These are phyloP conservation scores for Benitochromis conjunctus DNA, from an alignment of 2,113 vertebrate species.

Conservation along the genomic window DNA sequence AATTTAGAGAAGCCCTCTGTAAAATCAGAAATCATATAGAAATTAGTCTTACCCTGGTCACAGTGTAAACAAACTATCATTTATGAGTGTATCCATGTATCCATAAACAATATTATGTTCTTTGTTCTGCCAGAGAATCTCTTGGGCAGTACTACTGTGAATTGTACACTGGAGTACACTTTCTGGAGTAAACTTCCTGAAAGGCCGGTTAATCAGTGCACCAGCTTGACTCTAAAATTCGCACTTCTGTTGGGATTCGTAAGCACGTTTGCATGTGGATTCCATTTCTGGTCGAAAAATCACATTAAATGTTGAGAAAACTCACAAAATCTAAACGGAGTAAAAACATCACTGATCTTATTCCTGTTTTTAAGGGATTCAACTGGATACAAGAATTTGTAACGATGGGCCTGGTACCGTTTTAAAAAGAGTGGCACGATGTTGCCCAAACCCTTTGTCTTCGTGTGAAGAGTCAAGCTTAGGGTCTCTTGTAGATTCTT, in stretches of 20 bases:
- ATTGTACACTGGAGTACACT: too few species aligned
- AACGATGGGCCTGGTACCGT: not conserved
- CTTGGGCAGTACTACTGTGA: not conserved
- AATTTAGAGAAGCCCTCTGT: not conserved
- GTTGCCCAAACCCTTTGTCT: not conserved
- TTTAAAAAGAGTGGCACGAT: not conserved
- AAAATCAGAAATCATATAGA: not conserved
- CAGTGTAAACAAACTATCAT: not conserved
- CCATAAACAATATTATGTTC: not conserved
- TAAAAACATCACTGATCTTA: not conserved
- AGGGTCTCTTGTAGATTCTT: not conserved
- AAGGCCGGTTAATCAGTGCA: not conserved
- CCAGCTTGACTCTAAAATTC: not conserved
- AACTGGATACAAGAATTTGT: not conserved
- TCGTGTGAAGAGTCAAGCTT: not conserved
- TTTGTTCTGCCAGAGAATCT: not conserved
- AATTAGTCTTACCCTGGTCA: not conserved
- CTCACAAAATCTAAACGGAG: not conserved
- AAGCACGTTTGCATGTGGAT: not conserved
- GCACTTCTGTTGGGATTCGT: not conserved
- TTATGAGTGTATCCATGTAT: not conserved
- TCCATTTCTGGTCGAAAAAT: not conserved
- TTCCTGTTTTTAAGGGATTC: not conserved
- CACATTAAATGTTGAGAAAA: not conserved
- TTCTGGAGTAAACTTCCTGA: not conserved